Conservation (phyloP, 2,888 invertebrate species). For the Thumatha senex region DNA sequence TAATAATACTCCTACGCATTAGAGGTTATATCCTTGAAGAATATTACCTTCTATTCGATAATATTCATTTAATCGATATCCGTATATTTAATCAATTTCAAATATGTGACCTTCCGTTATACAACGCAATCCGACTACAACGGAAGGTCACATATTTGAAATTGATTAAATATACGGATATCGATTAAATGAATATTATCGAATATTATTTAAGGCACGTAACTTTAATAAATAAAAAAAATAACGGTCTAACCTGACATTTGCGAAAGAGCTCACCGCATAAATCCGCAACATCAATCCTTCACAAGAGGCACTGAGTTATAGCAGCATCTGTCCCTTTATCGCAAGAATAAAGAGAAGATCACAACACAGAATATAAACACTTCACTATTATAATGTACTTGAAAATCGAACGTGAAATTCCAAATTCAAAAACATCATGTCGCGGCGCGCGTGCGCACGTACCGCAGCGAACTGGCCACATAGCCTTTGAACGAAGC, state of each 20-base stretch:
- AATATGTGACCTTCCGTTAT: conserved; percentile 1
- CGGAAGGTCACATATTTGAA: conserved; percentile 2
- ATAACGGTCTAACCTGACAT: conserved; percentile 26
- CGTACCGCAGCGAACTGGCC: conserved; percentile 59
- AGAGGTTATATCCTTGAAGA: no score
- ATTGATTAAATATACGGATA: not conserved
- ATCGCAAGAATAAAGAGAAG: conserved; percentile 72
- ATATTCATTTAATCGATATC: not conserved
- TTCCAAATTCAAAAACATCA: conserved; percentile 33
- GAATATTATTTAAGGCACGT: not conserved
- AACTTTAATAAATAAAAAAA: conserved; percentile 21
- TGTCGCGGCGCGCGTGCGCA: conserved; percentile 68
- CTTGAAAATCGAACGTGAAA: conserved; percentile 29
- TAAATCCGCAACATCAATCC: conserved; percentile 43
- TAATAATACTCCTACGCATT: no score
- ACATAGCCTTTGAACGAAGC: conserved; percentile 45
- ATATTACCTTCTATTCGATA: no score
- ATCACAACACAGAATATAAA: conserved; percentile 46
- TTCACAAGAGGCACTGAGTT: conserved; percentile 47
- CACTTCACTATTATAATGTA: conserved; percentile 50
- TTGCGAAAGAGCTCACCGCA: conserved; percentile 42
- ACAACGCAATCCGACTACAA: not conserved
- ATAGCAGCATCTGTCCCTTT: conserved; percentile 64
- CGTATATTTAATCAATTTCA: not conserved
- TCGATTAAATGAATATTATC: no score